phyloP scores from a whole-genome alignment of 2,888 invertebrate species.

The Lasius platythorax region DNA sequence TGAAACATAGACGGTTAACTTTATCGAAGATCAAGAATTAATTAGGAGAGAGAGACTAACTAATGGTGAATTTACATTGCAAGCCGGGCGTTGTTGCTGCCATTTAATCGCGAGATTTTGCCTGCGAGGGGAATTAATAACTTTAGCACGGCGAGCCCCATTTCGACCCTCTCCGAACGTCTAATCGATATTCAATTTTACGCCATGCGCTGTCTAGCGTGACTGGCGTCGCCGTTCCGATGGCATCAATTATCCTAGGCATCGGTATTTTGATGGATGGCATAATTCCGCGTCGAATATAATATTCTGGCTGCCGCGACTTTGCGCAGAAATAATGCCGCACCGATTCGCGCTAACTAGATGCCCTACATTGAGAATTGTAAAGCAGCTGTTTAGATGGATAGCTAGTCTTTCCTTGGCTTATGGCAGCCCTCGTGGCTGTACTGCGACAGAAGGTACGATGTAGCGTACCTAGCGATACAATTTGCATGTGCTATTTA shows the following conservation, averaged over 20 bases:
- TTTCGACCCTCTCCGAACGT: conserved; percentile 69
- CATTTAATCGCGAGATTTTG: conserved; percentile 74
- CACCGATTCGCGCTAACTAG: conserved; percentile 61
- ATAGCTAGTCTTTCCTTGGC: conserved; percentile 36
- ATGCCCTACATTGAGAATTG: conserved; percentile 47
- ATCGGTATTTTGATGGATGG: conserved; percentile 78
- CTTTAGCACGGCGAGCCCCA: conserved; percentile 67
- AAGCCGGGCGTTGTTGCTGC: conserved; percentile 61
- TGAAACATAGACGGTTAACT: neutral
- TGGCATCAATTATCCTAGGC: conserved; percentile 78
- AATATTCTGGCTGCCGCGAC: conserved; percentile 71
- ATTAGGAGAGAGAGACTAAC: conserved; percentile 40
- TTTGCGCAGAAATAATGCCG: conserved; percentile 66
- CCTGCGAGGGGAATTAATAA: conserved; percentile 72
- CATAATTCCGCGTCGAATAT: conserved; percentile 75
- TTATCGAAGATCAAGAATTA: conserved; percentile 39
- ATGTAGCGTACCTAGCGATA: neutral
- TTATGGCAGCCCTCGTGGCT: conserved; percentile 33
- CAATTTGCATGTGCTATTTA: conserved; percentile 19
- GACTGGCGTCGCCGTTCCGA: conserved; percentile 75
- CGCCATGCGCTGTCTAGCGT: conserved; percentile 78
- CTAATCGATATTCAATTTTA: conserved; percentile 79
- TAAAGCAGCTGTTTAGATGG: conserved; percentile 44
- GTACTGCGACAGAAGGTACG: conserved; percentile 30
- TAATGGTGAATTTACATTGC: conserved; percentile 48